These are phyloP conservation scores for Fratercula arctica DNA, from an alignment of 2,797 vertebrate genomes.

Conservation along the genomic window DNA sequence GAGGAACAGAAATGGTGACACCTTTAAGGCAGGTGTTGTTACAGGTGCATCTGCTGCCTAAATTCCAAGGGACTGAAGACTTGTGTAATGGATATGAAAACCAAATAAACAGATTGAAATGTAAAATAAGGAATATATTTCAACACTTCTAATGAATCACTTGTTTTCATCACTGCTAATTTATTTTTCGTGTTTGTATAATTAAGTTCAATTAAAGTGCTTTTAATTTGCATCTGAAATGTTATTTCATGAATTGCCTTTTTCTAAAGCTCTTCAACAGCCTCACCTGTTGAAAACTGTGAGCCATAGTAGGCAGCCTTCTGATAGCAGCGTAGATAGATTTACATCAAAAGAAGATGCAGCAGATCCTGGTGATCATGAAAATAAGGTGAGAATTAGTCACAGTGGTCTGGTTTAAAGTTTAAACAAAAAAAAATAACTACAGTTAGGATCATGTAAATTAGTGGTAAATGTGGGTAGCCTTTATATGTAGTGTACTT, in stretches of 20 bases:
- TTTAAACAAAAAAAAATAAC: not conserved
- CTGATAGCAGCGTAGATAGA: conserved; percentile 90
- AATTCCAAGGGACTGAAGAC: not conserved
- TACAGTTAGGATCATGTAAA: not conserved
- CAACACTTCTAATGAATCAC: not conserved
- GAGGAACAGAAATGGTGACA: not conserved
- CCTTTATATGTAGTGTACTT: not conserved
- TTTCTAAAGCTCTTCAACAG: conserved; percentile 85
- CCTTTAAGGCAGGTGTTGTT: not conserved
- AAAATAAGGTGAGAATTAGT: conserved; percentile 84
- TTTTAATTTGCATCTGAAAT: conserved; percentile 27
- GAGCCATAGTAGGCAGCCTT: conserved; percentile 91
- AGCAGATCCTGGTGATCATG: conserved; percentile 82
- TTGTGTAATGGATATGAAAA: not conserved
- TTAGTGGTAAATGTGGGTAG: not conserved
- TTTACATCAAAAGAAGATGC: conserved; percentile 86
- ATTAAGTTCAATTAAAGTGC: conserved; percentile 1
- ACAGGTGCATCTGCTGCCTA: not conserved
- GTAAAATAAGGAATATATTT: not conserved
- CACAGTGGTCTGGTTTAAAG: not conserved
- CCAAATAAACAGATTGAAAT: not conserved
- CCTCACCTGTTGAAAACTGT: conserved; percentile 84
- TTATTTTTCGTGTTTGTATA: conserved; percentile 26
- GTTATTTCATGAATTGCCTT: not conserved
- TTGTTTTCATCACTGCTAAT: conserved; percentile 30